Percentiles rank a stretch among this genome's conserved stretches.
Evolutionary conservation across 2,888 invertebrate genomes (phyloP).

Genomic region (Dolichopus griseipennis): DNA sequence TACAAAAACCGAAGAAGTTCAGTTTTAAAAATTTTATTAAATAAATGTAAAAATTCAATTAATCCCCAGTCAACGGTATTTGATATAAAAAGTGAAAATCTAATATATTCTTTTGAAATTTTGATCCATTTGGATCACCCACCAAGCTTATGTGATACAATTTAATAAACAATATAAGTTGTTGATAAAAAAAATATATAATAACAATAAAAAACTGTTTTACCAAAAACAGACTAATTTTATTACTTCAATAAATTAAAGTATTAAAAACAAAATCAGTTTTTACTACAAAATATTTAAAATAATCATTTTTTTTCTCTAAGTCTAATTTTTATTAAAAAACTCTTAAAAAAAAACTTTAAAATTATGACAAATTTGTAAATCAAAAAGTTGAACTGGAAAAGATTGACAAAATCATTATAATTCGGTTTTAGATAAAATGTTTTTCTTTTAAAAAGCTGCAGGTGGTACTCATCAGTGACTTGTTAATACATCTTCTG

Average conservation of each 20-base stretch:
- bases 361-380: neutral
- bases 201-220: neutral
- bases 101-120: neutral
- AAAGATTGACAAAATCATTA: constrained; percentile 4
- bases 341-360: neutral
- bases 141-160: neutral
- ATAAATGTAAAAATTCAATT: neutral
- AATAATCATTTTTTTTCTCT: neutral
- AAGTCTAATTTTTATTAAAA: too few relatives aligned
- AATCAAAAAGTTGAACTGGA: neutral
- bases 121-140: neutral
- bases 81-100: neutral
- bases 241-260: neutral
- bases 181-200: neutral
- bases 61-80: neutral
- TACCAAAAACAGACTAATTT: neutral
- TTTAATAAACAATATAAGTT: neutral
- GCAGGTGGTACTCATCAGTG: neutral
- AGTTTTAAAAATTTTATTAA: too few relatives aligned
- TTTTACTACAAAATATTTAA: neutral
- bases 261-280: neutral
- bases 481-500: neutral
- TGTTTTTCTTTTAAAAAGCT: neutral
- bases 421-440: neutral
- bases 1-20: too few relatives aligned